Evolutionary conservation across 1,140 invertebrate species (phyloP), one percentile per base, ranked within the genome.

Genomic region (Ridgeia piscesae): DNA sequence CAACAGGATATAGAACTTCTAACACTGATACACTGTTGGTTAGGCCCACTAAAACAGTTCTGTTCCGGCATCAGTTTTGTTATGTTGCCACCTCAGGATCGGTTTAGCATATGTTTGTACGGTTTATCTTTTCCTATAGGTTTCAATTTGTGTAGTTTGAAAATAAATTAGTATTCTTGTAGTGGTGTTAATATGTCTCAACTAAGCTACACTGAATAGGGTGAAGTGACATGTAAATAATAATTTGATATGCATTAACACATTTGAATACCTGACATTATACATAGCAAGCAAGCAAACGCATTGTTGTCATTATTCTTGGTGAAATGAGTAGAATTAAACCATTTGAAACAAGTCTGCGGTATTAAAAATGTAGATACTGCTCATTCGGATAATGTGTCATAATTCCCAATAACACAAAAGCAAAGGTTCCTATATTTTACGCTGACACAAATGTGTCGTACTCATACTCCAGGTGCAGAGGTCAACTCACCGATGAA

Each of bases 401-500:
- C 2, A 77, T 77, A 77, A 50, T 50, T 50, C 58, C 58, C 58
- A 8, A 77, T 77, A 77, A 77, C 27, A 21, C 27, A 27, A 9
- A 77, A 77, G 2, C 58, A 77, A 77, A 21, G 27, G 27, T 21
- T 27, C 14, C 27, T 77, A 77, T 77, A 77, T 77, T 77, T 77
- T 21, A 31, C 58, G 14, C 27, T 77, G 14, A 31, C 58, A 77
- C 11, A 77, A 42, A 42, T 6, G 42, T 42, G 42, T 11, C 42
- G 11, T 42, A 31, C 14, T 77, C 11, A 77, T 77, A 21, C 58
- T 77, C 58, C 58, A 27, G 27, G 0, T 21, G 2, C 2, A 77
- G 6, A 21, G 11, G 58, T 77, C 11, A 34, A 89, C 94, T 95
- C 93, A 95, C 95, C 95, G 89, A 95, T 92, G 34, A 95, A 90